A percentile compares a stretch with the other conserved stretches of the same genome.
Evolutionary conservation across 2,113 vertebrate species (phyloP).

Genomic region (Leucopsar rothschildi): DNA sequence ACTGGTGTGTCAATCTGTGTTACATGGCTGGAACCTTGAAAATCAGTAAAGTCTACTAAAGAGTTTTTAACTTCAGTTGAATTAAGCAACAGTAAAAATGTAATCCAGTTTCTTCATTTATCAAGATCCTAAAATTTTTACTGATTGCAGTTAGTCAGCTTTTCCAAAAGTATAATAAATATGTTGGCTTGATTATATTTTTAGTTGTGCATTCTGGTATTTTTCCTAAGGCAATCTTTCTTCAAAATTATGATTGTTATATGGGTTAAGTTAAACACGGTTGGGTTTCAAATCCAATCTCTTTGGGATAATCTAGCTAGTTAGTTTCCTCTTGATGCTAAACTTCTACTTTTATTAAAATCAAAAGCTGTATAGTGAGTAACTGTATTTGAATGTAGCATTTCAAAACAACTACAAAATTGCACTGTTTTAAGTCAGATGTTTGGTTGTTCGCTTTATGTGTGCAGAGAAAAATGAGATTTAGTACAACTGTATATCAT

Average conservation of each 20-base stretch:
- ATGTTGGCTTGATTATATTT: background rate
- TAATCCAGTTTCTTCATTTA: background rate
- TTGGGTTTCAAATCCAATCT: background rate
- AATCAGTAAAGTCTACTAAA: background rate
- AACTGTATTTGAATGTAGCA: background rate
- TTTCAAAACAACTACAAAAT: background rate
- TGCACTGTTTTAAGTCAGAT: background rate
- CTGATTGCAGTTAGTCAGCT: background rate
- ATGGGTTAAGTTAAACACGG: background rate
- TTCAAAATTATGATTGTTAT: background rate
- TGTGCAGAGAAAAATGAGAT: background rate
- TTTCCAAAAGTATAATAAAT: background rate
- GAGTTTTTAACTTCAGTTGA: background rate
- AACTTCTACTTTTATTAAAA: background rate
- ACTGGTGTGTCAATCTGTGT: rapidly evolving
- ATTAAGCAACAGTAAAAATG: background rate
- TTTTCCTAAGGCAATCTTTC: background rate
- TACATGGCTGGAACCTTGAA: background rate
- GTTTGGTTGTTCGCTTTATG: background rate
- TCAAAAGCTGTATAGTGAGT: background rate
- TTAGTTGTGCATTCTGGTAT: background rate
- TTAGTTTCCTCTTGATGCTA: background rate
- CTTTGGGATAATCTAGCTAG: background rate
- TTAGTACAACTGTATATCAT: background rate
- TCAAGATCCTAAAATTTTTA: background rate